A percentile compares a stretch with the other conserved stretches of the same genome.
These are phyloP conservation scores for Lycophotia porphyrea DNA, from an alignment of 2,888 invertebrate species.

Conservation along the genomic window DNA sequence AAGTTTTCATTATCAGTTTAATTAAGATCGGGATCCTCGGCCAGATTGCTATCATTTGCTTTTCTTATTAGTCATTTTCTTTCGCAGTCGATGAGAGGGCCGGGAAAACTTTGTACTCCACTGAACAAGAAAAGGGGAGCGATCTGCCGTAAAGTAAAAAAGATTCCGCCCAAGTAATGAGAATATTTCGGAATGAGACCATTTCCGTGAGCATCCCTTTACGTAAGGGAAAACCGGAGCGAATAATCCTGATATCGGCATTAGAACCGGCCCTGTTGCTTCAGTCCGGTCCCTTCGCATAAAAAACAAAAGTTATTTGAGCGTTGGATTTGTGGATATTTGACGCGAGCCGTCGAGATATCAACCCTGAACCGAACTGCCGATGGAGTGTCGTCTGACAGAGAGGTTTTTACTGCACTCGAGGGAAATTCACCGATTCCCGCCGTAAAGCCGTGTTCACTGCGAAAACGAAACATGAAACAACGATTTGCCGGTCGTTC, in stretches of 20 bases:
- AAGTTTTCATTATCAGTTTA: conserved; percentile 78
- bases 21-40: conserved; percentile 78
- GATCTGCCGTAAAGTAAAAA: conserved; percentile 81
- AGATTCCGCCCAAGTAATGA: conserved; percentile 84
- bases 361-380: conserved; percentile 81
- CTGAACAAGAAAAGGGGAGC: conserved; percentile 81
- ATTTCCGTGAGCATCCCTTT: conserved; percentile 77
- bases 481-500: conserved; percentile 77
- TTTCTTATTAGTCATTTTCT: conserved; percentile 86
- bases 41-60: conserved; percentile 83
- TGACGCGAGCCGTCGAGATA: conserved; percentile 75
- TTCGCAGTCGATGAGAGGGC: conserved; percentile 77
- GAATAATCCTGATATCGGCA: conserved; percentile 78
- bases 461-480: conserved; percentile 76
- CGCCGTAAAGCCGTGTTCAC: conserved; percentile 78
- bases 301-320: conserved; percentile 80
- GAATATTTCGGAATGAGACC: conserved; percentile 82
- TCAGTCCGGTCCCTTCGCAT: conserved; percentile 71
- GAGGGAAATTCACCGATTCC: conserved; percentile 87
- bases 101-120: conserved; percentile 81
- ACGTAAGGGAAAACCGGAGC: conserved; percentile 71
- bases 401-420: conserved; percentile 85
- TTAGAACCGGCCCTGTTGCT: conserved; percentile 71
- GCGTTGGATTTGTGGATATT: conserved; percentile 77
- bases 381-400: conserved; percentile 79